These are phyloP conservation scores for Formica aserva DNA, from an alignment of 2,888 invertebrate species.

Conservation along the genomic window DNA sequence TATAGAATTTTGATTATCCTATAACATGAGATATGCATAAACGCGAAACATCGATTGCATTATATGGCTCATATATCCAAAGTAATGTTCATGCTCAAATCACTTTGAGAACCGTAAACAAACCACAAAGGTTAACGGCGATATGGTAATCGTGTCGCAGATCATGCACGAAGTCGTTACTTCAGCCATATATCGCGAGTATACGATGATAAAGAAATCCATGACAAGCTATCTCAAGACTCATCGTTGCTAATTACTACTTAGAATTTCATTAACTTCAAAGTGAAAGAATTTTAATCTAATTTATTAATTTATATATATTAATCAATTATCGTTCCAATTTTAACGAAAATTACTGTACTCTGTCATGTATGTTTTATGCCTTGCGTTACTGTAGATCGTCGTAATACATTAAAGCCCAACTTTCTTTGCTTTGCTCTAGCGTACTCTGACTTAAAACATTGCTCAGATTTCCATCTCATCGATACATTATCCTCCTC, in stretches of 20 bases:
- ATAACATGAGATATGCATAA: background rate
- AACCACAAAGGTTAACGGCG: background rate
- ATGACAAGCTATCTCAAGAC: background rate
- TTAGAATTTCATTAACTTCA: background rate
- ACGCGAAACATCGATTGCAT: background rate
- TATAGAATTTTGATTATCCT: background rate
- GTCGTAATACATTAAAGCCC: background rate
- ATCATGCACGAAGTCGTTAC: conserved; percentile 14
- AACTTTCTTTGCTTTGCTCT: background rate
- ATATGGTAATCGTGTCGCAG: background rate
- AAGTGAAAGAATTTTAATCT: background rate
- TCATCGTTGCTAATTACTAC: background rate
- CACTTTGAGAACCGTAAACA: conserved; percentile 15
- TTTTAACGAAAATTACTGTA: background rate
- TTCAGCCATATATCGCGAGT: background rate
- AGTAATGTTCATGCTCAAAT: conserved; percentile 22
- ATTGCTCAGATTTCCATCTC: conserved; percentile 27
- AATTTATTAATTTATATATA: background rate
- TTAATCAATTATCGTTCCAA: background rate
- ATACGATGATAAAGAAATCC: background rate
- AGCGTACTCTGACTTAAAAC: background rate
- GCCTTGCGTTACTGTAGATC: background rate
- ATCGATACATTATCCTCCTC: background rate
- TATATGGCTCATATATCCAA: background rate
- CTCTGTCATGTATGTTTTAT: background rate